Percentiles rank a stretch among this genome's conserved stretches.
phyloP scores from a whole-genome alignment of 2,113 vertebrate genomes.

The Coracopsis vasa region DNA sequence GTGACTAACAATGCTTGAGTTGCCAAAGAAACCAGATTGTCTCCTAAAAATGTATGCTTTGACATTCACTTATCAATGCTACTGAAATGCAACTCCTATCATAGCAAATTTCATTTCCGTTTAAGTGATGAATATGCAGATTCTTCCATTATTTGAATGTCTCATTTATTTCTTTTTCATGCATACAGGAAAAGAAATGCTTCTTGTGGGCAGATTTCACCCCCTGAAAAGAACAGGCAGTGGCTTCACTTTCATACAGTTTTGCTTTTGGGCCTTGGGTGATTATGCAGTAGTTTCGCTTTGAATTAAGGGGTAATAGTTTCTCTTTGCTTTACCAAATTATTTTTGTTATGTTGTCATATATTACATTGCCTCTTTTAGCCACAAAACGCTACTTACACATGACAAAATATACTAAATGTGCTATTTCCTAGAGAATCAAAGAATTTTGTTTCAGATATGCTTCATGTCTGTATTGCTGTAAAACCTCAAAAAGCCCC shows the following conservation, averaged over 20 bases:
- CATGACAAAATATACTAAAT: neutral
- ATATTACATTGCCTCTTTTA: neutral
- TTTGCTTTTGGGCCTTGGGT: neutral
- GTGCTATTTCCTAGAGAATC: neutral
- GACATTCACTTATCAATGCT: conserved; percentile 70
- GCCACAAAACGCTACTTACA: neutral
- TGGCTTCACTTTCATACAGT: neutral
- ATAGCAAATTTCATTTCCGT: conserved; percentile 69
- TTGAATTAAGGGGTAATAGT: neutral
- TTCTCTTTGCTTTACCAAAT: neutral
- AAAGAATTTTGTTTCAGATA: neutral
- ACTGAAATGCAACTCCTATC: conserved; percentile 69
- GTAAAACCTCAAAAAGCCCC: neutral
- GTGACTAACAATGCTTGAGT: conserved; percentile 49
- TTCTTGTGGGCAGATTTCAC: neutral
- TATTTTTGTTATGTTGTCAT: neutral
- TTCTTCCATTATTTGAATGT: conserved; percentile 34
- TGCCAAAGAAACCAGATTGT: conserved; percentile 70
- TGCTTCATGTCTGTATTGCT: neutral
- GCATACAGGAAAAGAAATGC: neutral
- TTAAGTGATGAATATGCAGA: conserved; percentile 67
- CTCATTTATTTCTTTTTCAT: conserved; percentile 54
- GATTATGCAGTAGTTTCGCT: neutral
- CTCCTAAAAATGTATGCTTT: conserved; percentile 68
- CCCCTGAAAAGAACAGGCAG: neutral